Conservation (phyloP, 2,113 vertebrate species). For the Psittacus erithacus region DNA sequence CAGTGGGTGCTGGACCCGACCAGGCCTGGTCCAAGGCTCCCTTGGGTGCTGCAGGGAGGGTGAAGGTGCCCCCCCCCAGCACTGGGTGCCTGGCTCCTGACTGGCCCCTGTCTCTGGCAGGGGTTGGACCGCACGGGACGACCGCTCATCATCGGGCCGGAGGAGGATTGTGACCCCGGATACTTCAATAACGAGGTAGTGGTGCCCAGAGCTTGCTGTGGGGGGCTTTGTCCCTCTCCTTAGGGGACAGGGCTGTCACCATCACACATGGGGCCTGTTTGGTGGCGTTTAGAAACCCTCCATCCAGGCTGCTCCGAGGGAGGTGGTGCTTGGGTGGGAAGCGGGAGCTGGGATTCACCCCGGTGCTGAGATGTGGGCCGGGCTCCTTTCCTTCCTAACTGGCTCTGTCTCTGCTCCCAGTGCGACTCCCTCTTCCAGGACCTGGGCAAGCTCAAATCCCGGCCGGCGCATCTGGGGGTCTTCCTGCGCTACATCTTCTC, state of each 20-base stretch:
- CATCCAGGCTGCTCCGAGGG: rapidly evolving
- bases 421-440: slow-evolving; percentile 90
- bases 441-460: slow-evolving; percentile 83
- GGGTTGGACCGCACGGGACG: slow-evolving; percentile 53
- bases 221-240: neutral
- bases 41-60: neutral
- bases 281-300: neutral
- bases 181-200: slow-evolving; percentile 77
- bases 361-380: rapidly evolving
- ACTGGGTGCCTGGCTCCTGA: neutral
- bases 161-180: slow-evolving; percentile 88
- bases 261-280: neutral
- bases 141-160: slow-evolving; percentile 88
- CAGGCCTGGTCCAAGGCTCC: neutral
- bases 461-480: slow-evolving; percentile 88
- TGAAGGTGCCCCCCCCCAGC: rapidly evolving
- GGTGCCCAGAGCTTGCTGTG: neutral
- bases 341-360: neutral
- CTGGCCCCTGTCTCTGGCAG: slow-evolving; percentile 12
- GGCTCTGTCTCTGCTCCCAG: slow-evolving; percentile 48
- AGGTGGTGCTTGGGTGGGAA: neutral
- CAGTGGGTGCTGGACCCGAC: neutral
- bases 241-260: neutral
- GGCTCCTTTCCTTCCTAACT: neutral
- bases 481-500: slow-evolving; percentile 93